Base-by-base conservation (phyloP, 2,113 vertebrate genomes). In the Eretmodus cyanostictus region DNA sequence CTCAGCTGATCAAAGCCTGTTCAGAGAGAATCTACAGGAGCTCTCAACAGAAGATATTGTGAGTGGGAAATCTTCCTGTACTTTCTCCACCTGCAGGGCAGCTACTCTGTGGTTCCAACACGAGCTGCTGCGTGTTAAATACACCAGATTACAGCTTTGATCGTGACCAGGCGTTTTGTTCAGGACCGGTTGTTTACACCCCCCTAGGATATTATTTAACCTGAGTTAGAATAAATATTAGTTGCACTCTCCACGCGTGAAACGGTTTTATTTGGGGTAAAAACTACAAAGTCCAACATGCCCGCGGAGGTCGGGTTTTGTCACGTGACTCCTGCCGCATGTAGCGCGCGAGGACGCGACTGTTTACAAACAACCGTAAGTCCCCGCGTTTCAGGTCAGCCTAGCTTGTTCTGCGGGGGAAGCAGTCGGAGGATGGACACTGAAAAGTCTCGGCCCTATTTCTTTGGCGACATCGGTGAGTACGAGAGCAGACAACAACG, bases 401-500 rank as follows among this genome's bases (percentile, higher is more conserved):
- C 29, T 3, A 2, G 17, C 4, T 5, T 3, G 7, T 51, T 22
- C 13, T 4, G 3, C 8, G 7, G 6, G 11, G 8, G 53, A 19
- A 22, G 9, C 4, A 4, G 19, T 14, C 13, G 2, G 5, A 68
- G 29, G n/a, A 95, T 95, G 95, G 94, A 96, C 5, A 22, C 86
- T 1, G 92, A 91, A 29, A 82, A 84, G 6, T 13, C 51, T 16
- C 88, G 45, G n/a, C 91, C 96, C 0, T 96, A 95, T 90, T 95
- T 95, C 84, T 95, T 95, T 22, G 96, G 96, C 13, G 96, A 97
- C 78, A 96, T 96, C 8, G 95, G 96, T 96, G 82, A 92, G 95
- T 94, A 7, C 8, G 47, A 81, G 11, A 19, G 17, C 42, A 8
- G 29, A 49, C 11, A 27, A 19, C 47, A 1, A 0, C 3, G 7